Evolutionary conservation across 2,113 vertebrate species (phyloP).

Genomic region (Dasyornis broadbenti): DNA sequence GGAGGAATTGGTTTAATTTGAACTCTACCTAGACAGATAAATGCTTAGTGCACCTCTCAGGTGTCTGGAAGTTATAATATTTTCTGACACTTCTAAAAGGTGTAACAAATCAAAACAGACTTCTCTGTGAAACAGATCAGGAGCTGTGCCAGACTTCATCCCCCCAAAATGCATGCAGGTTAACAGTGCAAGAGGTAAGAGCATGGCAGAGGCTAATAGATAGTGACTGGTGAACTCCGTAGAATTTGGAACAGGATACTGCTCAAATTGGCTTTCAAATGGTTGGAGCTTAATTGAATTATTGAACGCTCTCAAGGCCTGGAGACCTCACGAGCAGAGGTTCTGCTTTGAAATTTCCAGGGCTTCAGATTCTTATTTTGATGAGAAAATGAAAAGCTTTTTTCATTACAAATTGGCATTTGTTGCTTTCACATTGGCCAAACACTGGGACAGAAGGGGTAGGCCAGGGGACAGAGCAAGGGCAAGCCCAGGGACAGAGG

Average conservation of each 20-base stretch:
- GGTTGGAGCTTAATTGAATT: conserved; percentile 18
- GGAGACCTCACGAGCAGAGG: background rate
- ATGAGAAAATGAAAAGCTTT: conserved; percentile 1
- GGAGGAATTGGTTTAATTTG: conserved; percentile 26
- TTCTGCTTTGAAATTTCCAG: background rate
- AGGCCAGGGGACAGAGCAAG: background rate
- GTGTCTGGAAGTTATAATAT: conserved; percentile 21
- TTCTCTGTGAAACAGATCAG: background rate
- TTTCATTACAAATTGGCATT: conserved; percentile 4
- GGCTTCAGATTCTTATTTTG: background rate
- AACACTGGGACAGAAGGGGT: background rate
- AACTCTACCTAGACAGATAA: background rate
- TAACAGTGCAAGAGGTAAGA: conserved; percentile 12
- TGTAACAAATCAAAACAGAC: conserved; percentile 56
- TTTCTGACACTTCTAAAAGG: conserved; percentile 47
- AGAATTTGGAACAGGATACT: background rate
- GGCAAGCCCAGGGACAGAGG: background rate
- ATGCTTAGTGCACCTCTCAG: background rate
- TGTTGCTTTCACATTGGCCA: background rate
- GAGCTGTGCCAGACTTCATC: background rate
- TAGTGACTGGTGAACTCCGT: conserved; percentile 23
- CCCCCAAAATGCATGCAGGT: background rate
- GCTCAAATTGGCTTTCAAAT: conserved; percentile 19
- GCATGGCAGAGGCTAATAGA: background rate
- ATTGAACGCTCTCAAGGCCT: background rate